phyloP scores from a whole-genome alignment of 2,113 vertebrate genomes.

The Archilochus colubris region DNA sequence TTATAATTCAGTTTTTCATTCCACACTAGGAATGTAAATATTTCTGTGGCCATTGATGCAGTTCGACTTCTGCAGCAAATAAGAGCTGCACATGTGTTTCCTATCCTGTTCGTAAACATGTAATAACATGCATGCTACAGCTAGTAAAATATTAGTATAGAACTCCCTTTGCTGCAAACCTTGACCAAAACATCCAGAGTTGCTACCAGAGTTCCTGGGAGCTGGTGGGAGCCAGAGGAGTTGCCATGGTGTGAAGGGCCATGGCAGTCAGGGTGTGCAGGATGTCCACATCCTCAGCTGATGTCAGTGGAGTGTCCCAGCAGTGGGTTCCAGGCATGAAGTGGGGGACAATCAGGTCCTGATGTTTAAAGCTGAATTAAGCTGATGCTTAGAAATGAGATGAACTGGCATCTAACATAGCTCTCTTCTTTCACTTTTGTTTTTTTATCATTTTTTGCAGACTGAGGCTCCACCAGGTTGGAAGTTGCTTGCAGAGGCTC shows the following conservation, averaged over 20 bases:
- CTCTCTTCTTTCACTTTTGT: neutral
- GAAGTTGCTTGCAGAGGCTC: neutral
- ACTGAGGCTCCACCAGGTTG: neutral
- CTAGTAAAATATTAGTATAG: constrained; percentile 53
- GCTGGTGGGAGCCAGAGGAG: neutral
- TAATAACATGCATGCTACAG: constrained; percentile 43
- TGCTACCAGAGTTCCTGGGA: neutral
- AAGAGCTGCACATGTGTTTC: constrained; percentile 46
- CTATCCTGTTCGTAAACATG: constrained; percentile 10
- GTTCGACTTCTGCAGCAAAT: constrained; percentile 47
- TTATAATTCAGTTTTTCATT: constrained; percentile 61
- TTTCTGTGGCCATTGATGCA: constrained; percentile 53
- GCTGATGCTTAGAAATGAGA: constrained; percentile 1
- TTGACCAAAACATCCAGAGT: neutral
- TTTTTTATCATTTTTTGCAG: neutral
- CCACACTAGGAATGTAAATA: constrained; percentile 16
- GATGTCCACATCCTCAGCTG: neutral
- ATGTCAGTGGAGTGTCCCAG: too few relatives aligned
- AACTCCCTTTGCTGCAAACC: constrained; percentile 31
- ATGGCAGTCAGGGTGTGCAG: rapidly evolving
- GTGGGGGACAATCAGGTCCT: neutral
- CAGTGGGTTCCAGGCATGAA: neutral
- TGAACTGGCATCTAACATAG: constrained; percentile 9
- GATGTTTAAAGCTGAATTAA: constrained; percentile 1
- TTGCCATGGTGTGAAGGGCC: rapidly evolving